Evolutionary conservation across 2,113 vertebrate species (phyloP), one percentile per base, ranked within the genome.

Genomic region (Ariopsis seemanni): DNA sequence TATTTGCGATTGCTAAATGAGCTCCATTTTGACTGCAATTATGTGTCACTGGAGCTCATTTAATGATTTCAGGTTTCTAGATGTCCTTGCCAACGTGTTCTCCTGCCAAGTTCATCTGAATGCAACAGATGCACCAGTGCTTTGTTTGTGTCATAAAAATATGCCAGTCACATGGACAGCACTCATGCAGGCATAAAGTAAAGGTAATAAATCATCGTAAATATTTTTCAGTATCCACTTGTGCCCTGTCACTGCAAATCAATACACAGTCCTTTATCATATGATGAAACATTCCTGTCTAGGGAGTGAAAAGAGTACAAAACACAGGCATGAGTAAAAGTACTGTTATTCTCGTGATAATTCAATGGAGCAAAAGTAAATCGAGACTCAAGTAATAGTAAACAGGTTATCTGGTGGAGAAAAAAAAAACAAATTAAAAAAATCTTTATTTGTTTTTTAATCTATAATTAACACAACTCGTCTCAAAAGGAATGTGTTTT

Each of bases 21-120:
- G 55, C 86, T 60, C 15, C 10, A 62, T 81, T 52, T 71, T 27
- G 22, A 25, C 25, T 71, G 79, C 42, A 72, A 60, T 87, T 42
- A 50, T 50, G 53, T 74, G n/a, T 60, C 78, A 82, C 79, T 82
- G 86, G 52, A 74, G 79, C 79, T 82, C 65, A 72, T 72, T 72
- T 60, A 82, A 82, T 82, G 20, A 60, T 71, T 84, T 80, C 62
- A 80, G 27, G 75, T 11, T 82, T 74, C 58, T 48, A 62, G 50
- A 34, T 82, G 34, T 87, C 14, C 63, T 52, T 14, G 85, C 78
- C 79, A 82, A 74, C 8, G 4, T 62, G 34, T 62, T 82, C 34
- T 62, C 14, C 17, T 34, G 86, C 86, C 86, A 87, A 52, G 7
- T 53, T 30, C 74, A 86, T 86, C 74, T 53, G 42, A 87, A 72